A percentile compares a stretch with the other conserved stretches of the same genome.
These are phyloP conservation scores for Brienomyrus longianalis DNA, from an alignment of 2,113 vertebrate genomes.

Conservation along the genomic window DNA sequence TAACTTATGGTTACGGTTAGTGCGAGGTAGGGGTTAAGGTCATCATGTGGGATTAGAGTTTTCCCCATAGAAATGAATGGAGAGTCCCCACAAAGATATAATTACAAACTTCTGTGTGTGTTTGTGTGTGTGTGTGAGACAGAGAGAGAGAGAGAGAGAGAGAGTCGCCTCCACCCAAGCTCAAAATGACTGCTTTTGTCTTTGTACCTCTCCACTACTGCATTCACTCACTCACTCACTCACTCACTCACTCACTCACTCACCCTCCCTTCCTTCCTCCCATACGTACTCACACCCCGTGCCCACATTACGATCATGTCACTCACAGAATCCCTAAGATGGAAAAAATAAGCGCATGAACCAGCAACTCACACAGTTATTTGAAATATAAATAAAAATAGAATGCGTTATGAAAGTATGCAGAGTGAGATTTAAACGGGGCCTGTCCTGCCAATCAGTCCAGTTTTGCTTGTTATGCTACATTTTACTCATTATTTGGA, in stretches of 20 bases:
- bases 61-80: no score
- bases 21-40: no score
- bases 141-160: no score
- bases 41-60: no score
- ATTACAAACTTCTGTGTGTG: background rate
- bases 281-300: background rate
- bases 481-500: background rate
- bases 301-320: background rate
- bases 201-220: background rate
- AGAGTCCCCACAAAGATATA: no score
- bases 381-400: background rate
- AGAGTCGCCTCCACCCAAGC: background rate
- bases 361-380: background rate
- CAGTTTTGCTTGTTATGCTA: background rate
- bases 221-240: background rate
- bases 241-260: background rate
- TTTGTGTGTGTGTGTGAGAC: background rate
- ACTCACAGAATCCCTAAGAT: background rate
- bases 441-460: background rate
- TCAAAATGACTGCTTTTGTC: background rate
- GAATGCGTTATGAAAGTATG: background rate
- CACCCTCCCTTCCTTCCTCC: background rate
- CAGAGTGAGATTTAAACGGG: background rate
- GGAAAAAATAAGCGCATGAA: background rate
- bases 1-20: no score